These are phyloP conservation scores for Atrichornis clamosus DNA, from an alignment of 2,113 vertebrate genomes.

Conservation along the genomic window DNA sequence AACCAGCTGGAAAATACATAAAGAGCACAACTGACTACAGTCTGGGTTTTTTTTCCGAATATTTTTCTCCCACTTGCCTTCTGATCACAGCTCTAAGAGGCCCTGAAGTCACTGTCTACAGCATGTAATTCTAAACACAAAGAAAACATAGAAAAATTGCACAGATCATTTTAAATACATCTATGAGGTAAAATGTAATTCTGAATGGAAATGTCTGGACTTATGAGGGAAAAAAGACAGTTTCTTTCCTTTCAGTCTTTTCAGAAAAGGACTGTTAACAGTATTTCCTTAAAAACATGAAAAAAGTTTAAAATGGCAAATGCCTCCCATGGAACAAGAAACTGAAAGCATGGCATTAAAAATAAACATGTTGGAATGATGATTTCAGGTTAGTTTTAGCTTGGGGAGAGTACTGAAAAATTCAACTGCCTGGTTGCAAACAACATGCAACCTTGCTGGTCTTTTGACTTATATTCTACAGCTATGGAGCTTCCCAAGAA, in stretches of 20 bases:
- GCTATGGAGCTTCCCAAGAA: background rate
- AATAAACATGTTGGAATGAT: background rate
- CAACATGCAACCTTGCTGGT: background rate
- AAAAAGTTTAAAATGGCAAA: background rate
- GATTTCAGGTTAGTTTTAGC: background rate
- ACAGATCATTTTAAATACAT: background rate
- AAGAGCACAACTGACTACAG: background rate
- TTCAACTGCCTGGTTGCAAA: background rate
- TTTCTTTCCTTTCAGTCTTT: background rate
- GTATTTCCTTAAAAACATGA: background rate
- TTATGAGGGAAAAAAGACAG: background rate
- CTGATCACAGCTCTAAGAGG: background rate
- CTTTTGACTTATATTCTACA: background rate
- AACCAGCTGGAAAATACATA: slow-evolving; percentile 46
- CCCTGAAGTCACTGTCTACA: background rate
- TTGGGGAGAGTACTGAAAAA: background rate
- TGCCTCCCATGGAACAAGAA: background rate
- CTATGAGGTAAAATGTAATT: background rate
- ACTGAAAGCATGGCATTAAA: background rate
- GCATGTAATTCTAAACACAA: background rate
- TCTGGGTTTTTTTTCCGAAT: background rate
- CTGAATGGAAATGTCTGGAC: background rate
- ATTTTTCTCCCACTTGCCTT: background rate
- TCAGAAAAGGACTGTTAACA: background rate
- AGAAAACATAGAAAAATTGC: background rate